Conservation (phyloP, 2,888 invertebrate species). For the Acholoe squamosa region DNA sequence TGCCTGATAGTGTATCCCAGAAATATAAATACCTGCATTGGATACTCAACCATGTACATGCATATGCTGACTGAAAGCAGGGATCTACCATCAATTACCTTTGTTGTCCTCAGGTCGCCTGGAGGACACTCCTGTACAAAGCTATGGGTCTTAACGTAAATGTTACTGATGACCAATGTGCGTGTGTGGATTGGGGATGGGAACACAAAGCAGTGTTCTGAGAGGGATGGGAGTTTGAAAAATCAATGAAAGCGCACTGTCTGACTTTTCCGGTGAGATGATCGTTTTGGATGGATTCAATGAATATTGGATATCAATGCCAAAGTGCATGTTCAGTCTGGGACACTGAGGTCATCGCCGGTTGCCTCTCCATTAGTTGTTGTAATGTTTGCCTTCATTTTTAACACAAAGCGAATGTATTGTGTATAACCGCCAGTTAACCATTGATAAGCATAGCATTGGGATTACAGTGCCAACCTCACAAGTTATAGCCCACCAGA, state of each 20-base stretch:
- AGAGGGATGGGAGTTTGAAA: neutral
- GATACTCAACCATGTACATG: too few species aligned
- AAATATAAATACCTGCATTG: too few species aligned
- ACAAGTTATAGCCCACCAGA: neutral
- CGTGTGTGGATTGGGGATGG: too few species aligned
- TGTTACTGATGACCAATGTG: too few species aligned
- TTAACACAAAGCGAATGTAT: too few species aligned
- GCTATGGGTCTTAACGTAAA: too few species aligned
- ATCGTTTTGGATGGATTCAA: conserved; percentile 1
- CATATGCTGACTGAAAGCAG: too few species aligned
- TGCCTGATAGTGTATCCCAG: too few species aligned
- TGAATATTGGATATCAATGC: conserved; percentile 55
- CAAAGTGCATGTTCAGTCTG: neutral
- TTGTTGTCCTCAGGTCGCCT: too few species aligned
- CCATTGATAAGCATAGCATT: neutral
- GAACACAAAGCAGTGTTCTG: too few species aligned
- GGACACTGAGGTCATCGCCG: neutral
- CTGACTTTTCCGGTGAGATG: neutral
- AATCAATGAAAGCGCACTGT: conserved; percentile 38
- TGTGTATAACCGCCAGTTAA: neutral
- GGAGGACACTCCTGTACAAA: too few species aligned
- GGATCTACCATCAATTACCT: too few species aligned
- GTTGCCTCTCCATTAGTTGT: neutral
- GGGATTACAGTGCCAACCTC: neutral
- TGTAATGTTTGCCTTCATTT: neutral